A percentile compares a stretch with the other conserved stretches of the same genome.
These are phyloP conservation scores for Saccopteryx bilineata DNA, from an alignment of 2,113 vertebrate species.

Conservation along the genomic window DNA sequence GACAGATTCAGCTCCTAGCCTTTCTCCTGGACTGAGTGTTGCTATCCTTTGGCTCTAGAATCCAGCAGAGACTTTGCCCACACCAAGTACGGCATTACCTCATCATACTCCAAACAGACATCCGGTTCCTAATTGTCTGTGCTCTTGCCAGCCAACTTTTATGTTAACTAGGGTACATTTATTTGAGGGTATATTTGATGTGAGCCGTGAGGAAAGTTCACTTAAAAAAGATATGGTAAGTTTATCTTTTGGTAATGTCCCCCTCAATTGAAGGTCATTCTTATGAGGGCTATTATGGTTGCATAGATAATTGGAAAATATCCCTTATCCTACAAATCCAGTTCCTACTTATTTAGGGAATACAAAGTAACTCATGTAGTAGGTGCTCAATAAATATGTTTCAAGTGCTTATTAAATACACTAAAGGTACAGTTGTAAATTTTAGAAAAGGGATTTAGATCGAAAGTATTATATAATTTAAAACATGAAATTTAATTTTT, in stretches of 20 bases:
- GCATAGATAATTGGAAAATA: background rate
- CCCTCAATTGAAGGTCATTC: background rate
- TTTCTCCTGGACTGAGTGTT: background rate
- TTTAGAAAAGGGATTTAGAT: background rate
- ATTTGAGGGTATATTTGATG: background rate
- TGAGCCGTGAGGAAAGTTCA: background rate
- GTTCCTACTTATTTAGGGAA: background rate
- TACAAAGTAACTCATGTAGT: background rate
- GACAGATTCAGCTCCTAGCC: background rate
- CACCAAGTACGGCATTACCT: background rate
- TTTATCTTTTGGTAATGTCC: background rate
- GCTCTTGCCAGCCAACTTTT: background rate
- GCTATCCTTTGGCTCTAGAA: background rate
- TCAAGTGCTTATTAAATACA: background rate
- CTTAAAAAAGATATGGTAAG: background rate
- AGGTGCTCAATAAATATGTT: constrained; percentile 39
- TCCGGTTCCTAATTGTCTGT: background rate
- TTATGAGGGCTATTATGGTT: background rate
- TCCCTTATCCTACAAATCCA: background rate
- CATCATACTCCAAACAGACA: background rate
- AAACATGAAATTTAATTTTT: constrained; percentile 22
- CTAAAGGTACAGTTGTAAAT: background rate
- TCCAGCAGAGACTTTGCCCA: background rate
- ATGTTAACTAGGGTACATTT: background rate
- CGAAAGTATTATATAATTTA: background rate